These are phyloP conservation scores for Rhea pennata DNA, from an alignment of 2,113 vertebrate genomes.

Conservation along the genomic window DNA sequence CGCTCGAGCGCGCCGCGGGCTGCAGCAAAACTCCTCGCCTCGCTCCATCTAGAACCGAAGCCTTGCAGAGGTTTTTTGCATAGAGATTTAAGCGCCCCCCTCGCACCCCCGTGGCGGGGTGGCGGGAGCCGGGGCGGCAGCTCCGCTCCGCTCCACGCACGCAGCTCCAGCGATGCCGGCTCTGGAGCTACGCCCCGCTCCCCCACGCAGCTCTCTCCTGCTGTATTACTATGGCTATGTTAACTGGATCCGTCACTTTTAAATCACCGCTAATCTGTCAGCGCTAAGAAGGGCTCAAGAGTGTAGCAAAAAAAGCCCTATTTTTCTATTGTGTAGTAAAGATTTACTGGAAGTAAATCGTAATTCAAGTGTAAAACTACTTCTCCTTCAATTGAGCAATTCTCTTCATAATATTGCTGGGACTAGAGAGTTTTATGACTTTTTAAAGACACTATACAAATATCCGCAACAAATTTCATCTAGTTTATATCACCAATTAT, in stretches of 20 bases:
- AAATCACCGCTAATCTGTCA: background rate
- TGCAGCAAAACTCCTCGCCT: background rate
- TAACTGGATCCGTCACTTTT: background rate
- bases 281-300: slow-evolving; percentile 15
- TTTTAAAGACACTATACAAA: slow-evolving; percentile 65
- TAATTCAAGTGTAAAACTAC: slow-evolving; percentile 60
- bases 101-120: background rate
- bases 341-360: slow-evolving; percentile 66
- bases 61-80: slow-evolving; percentile 53
- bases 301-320: slow-evolving; percentile 33
- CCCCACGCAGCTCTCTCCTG: background rate
- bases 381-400: slow-evolving; percentile 39
- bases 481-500: slow-evolving; percentile 67
- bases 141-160: background rate
- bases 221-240: slow-evolving; percentile 47
- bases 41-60: background rate
- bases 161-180: background rate
- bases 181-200: background rate
- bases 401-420: slow-evolving; percentile 54
- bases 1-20: background rate
- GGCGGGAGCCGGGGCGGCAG: background rate
- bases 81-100: slow-evolving; percentile 56
- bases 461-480: slow-evolving; percentile 56
- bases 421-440: slow-evolving; percentile 55
- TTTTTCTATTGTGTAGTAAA: slow-evolving; percentile 54